These are phyloP conservation scores for Alitta virens DNA, from an alignment of 2,888 invertebrate genomes.

Conservation along the genomic window DNA sequence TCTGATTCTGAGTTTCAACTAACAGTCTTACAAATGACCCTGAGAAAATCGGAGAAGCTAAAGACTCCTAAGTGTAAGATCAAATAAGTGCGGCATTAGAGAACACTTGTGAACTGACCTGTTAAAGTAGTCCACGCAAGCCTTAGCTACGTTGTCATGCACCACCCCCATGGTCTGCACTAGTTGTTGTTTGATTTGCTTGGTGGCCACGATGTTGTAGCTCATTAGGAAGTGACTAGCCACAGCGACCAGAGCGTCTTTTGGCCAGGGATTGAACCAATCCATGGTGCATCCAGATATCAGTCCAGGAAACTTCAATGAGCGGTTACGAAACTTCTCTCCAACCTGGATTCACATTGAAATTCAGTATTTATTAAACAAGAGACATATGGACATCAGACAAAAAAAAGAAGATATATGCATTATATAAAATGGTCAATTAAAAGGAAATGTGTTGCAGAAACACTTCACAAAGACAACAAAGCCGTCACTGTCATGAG, in stretches of 20 bases:
- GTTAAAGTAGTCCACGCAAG: constrained; percentile 49
- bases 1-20: too few species aligned
- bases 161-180: constrained; percentile 50
- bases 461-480: too few species aligned
- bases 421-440: too few species aligned
- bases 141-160: constrained; percentile 46
- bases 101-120: constrained; percentile 33
- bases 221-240: constrained; percentile 48
- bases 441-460: too few species aligned
- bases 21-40: too few species aligned
- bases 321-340: constrained; percentile 48
- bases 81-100: too few species aligned
- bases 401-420: too few species aligned
- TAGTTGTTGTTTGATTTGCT: constrained; percentile 38
- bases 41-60: too few species aligned
- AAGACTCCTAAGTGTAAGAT: too few species aligned
- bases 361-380: too few species aligned
- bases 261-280: constrained; percentile 55
- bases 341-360: constrained; percentile 50
- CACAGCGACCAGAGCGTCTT: constrained; percentile 52
- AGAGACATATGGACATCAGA: too few species aligned
- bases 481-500: too few species aligned
- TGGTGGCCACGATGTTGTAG: constrained; percentile 42
- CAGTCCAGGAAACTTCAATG: constrained; percentile 55
- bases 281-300: constrained; percentile 57